Evolutionary conservation across 2,888 invertebrate genomes (phyloP), one percentile per base, ranked within the genome.

Genomic region (Notocelia uddmanniana): DNA sequence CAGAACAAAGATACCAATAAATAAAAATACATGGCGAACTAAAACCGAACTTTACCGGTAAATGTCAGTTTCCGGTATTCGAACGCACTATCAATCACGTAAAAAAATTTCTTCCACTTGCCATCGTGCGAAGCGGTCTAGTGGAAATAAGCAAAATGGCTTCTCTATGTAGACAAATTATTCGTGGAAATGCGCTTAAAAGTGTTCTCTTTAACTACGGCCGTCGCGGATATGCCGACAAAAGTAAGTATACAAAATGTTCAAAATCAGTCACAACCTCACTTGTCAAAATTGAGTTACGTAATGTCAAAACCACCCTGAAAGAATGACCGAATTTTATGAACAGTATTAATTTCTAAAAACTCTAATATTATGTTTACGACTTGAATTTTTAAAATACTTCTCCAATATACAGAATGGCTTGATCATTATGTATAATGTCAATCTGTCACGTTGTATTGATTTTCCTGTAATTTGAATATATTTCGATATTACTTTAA

Each of bases 141-240:
- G 90, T 91, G 88, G 80, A 88, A 81, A 82, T 79, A 80, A 82
- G 81, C 81, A 94, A 94, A 95, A 97, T 97, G 97, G 96, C 97
- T 92, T 96, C 96, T 80, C 90, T 97, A 87, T 96, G 96, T 93
- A 95, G 96, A 92, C 96, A 96, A 94, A 94, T 96, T 89, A 90
- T 95, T 83, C 91, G 95, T 75, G 95, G 94, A 92, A 92, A 95
- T 85, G 95, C 95, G 81, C 94, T 95, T 85, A 95, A 94, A 89
- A 95, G 95, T 94, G 94, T 95, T 78, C 85, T 95, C 79, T 93
- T 95, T 83, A 93, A 95, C 79, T 94, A 95, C 80, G 95, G 95
- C 81, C 94, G 94, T 78, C 93, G 95, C 82, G 95, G 96, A 84
- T 94, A 92, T 83, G 89, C 94, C 77, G 93, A 94, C 84, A 96